Percentiles rank a stretch among this genome's conserved stretches.
phyloP scores from a whole-genome alignment of 2,797 vertebrate genomes.

The Lemur catta region DNA sequence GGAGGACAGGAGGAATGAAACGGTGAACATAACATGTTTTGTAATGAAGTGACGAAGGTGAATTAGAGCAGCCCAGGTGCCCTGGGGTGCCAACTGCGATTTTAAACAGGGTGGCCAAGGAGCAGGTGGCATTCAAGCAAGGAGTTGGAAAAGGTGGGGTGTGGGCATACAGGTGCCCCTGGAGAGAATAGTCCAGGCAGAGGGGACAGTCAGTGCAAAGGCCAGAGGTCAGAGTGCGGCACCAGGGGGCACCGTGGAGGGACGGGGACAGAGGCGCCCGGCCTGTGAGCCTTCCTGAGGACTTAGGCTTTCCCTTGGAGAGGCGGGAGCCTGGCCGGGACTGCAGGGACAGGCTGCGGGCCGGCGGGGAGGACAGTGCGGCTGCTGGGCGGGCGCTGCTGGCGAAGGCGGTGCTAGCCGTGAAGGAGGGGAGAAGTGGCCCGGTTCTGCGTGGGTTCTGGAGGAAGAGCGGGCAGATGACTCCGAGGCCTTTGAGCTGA shows the following conservation, averaged over 20 bases:
- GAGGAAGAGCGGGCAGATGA: background rate
- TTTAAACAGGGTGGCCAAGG: background rate
- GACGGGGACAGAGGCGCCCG: accelerated
- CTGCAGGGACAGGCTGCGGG: background rate
- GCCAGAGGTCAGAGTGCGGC: background rate
- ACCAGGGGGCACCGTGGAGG: too few relatives aligned
- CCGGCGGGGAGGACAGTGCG: background rate
- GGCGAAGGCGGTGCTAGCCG: background rate
- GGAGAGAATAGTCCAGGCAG: background rate
- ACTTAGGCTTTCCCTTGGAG: accelerated
- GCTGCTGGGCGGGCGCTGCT: background rate
- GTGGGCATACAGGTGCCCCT: background rate
- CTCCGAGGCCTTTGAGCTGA: background rate
- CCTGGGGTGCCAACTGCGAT: background rate
- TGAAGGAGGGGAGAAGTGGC: background rate
- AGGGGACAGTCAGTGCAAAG: background rate
- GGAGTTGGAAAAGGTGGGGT: background rate
- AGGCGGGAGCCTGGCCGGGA: background rate
- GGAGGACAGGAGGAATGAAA: background rate
- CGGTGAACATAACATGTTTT: accelerated
- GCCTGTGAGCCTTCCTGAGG: accelerated
- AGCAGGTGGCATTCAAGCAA: background rate
- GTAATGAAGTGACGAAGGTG: background rate
- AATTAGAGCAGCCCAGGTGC: too few relatives aligned
- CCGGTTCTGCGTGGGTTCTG: background rate